Conservation (phyloP, 1,140 invertebrate genomes). For the Cyrtorhinus lividipennis region DNA sequence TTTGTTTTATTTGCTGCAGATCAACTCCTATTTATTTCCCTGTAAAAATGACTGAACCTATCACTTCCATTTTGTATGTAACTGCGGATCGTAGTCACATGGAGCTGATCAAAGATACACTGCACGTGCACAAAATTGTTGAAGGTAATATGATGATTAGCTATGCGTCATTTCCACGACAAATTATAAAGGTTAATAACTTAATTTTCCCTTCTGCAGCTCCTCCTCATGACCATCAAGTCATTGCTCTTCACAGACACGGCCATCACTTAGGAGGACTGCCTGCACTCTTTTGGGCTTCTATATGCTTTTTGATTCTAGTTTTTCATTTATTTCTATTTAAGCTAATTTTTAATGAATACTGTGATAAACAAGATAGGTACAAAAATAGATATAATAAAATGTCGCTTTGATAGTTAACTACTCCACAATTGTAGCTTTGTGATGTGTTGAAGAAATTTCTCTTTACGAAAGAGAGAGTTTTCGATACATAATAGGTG, state of each 20-base stretch:
- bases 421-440: too few species aligned
- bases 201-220: constrained; percentile 38
- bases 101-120: constrained; percentile 75
- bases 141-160: constrained; percentile 59
- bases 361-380: constrained; percentile 54
- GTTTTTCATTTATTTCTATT: constrained; percentile 90
- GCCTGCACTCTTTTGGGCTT: constrained; percentile 85
- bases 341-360: constrained; percentile 86
- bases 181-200: neutral
- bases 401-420: constrained; percentile 14
- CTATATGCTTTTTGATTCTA: constrained; percentile 74
- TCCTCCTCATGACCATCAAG: constrained; percentile 81
- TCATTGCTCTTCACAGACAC: constrained; percentile 82
- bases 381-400: constrained; percentile 35
- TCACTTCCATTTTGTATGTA: constrained; percentile 84
- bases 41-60: constrained; percentile 81
- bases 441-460: too few species aligned
- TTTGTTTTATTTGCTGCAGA: constrained; percentile 28
- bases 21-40: constrained; percentile 55
- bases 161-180: neutral
- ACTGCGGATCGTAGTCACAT: constrained; percentile 81
- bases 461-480: too few species aligned
- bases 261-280: constrained; percentile 79
- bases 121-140: constrained; percentile 77
- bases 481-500: too few species aligned